Base-by-base conservation (phyloP, 2,888 invertebrate species). In the Tetrapedia diversipes region DNA sequence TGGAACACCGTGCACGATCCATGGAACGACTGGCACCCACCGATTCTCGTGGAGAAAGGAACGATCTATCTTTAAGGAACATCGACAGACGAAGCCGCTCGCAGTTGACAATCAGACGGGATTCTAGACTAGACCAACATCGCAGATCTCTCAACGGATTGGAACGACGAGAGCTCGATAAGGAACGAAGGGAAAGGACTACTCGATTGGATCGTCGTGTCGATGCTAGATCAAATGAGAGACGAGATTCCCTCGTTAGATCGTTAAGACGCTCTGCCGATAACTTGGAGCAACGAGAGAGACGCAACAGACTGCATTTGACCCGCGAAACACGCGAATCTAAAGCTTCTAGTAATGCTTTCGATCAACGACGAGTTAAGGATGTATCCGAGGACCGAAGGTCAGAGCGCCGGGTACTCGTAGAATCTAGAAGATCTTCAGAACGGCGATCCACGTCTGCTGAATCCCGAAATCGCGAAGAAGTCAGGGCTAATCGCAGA, bases 41-140 rank as follows among this genome's bases (percentile, higher is more conserved):
- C 1, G 66, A 59, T 57, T 22, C 51, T 14, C 73, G 61, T 11
- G 70, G 60, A 14, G 61, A 73, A 19, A 75, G 47, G n/a, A 51
- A 49, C 19, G 39, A 51, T 6, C 47, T 39, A 10, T 63, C 51
- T 0, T 24, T 29, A 8, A 32, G 57, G 51, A 78, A 49, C 43
- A 41, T 8, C 22, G 75, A 49, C 32, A 39, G 11, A 53, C 67
- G 34, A 47, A 59, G 11, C 34, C 70, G 65, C 14, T 8, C n/a
- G 16, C 74, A 53, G 19, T 16, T 16, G 22, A 34, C 45, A 8
- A 39, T 39, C 29, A 34, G 59, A 34, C 75, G 65, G 7, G 59
- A 43, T 10, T 78, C 78, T 2, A 59, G 49, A 16, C 16, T 34
- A 29, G 45, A 76, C 22, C 3, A 24, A 2, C 53, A 59, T n/a